Percentiles rank a stretch among this genome's conserved stretches.
phyloP scores from a whole-genome alignment of 2,797 vertebrate species.

The Ceyx erithaca region DNA sequence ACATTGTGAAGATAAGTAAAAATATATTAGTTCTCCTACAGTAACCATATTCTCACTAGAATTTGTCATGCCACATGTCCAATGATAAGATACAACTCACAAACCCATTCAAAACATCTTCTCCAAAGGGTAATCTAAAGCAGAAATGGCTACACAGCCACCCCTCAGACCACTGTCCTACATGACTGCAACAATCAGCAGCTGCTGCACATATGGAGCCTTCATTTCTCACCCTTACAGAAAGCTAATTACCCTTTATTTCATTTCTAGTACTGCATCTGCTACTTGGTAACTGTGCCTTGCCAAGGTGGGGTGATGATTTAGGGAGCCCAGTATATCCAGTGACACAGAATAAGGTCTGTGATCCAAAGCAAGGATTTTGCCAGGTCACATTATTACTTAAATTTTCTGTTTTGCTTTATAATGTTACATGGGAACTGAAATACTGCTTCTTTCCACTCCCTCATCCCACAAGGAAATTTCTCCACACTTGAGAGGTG shows the following conservation, averaged over 20 bases:
- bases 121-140: background rate
- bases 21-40: background rate
- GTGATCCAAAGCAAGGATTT: background rate
- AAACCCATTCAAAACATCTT: background rate
- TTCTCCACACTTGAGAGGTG: background rate
- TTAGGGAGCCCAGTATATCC: background rate
- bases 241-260: background rate
- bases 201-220: background rate
- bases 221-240: background rate
- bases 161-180: background rate
- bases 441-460: background rate
- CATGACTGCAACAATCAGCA: background rate
- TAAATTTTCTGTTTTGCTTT: background rate
- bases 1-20: background rate
- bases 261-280: background rate
- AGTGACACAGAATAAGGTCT: background rate
- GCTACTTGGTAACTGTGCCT: background rate
- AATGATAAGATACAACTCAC: background rate
- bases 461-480: background rate
- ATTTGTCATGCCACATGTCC: background rate
- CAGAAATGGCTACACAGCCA: background rate
- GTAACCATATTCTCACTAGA: background rate
- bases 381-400: background rate
- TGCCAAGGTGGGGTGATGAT: background rate
- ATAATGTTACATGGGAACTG: background rate